Base-by-base conservation (phyloP, 2,888 invertebrate species). In the Caenorhabditis sinica region DNA sequence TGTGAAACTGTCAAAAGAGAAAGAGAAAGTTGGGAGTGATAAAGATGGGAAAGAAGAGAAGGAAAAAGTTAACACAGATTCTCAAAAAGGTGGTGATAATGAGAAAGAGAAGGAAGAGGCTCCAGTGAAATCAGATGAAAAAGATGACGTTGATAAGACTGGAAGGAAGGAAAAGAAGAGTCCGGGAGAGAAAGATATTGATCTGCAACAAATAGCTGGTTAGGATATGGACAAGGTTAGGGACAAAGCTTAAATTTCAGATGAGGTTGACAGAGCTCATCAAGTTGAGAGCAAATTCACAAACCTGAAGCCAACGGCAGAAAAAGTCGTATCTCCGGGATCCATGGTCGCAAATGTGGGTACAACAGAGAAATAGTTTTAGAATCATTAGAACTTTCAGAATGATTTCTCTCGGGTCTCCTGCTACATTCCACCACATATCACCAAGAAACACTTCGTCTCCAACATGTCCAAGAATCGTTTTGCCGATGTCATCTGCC, bases 401-500 rank as follows among this genome's bases (percentile, higher is more conserved):
- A 72, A 51, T 45, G 72, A 83, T 3, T 83, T 79, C 33, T 68
- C 73, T 3, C 25, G 45, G 30, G 61, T 76, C 6, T 20, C 66
- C 8, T 28, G 72, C n/a, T 84, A 76, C 68, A 61, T 84, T 23
- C 84, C 84, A 23, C 45, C 75, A 6, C 65, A 69, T 45, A 56
- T 84, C 13, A 58, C 80, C 8, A 80, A 81, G 33, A 33, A 28
- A 13, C 15, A 68, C 43, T 84, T 84, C 43, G 49, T 68, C 3
- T 20, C n/a, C 13, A 84, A 84, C 56, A 81, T 84, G 81, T 30
- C 33, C 0, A 65, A 66, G 36, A 84, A 84, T 43, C 75, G 84
- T 6, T 82, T 82, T 28, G 25, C 72, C 71, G 88, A 89, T 53
- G 81, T 88, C 36, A 71, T 88, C 43, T 89, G 89, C 56, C 56